Base-by-base conservation (phyloP, 2,888 invertebrate genomes). In the Microctonus hyperodae region DNA sequence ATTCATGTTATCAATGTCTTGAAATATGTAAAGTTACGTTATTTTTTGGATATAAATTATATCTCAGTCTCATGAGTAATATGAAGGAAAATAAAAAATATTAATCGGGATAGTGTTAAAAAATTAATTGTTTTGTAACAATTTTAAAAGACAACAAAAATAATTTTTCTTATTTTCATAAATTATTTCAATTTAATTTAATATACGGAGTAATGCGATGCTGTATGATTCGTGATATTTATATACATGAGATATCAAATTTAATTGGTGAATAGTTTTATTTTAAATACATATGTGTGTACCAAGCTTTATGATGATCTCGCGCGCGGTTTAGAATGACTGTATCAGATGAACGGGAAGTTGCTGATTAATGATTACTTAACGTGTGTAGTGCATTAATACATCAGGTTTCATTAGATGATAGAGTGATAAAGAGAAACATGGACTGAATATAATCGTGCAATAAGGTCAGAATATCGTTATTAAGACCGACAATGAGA, bases 341-440 rank as follows among this genome's bases (percentile, higher is more conserved):
- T 33, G 9, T 44, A 55, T 55, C 55, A 31, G 16, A 20, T 31
- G 31, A 58, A 59, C 25, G 35, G 64, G 64, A 65, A 57, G 37
- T 33, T 23, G 50, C 31, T 51, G 51, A 65, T 65, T 65, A 58
- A 58, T 58, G 51, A 65, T 56, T 16, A 44, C 33, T 65, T 51
- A 58, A 59, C 37, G 51, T 35, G 59, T 35, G 35, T 22, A 48
- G n/a, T 22, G 11, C 23, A 25, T 50, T 35, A n/a, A 13, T 22
- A 51, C 51, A 22, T 7, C 51, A 51, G 51, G 51, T 51, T 51
- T 23, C 51, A 25, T 51, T 23, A 51, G 51, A 51, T 51, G 23
- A n/a, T n/a, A n/a, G n/a, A 25, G 13, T 51, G 25, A 25, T 44
- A 16, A 51, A 25, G 55, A 28, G 33, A 55, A 28, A 55, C 16